phyloP scores from a whole-genome alignment of 1,140 invertebrate genomes.

The Drosophila simulans region DNA sequence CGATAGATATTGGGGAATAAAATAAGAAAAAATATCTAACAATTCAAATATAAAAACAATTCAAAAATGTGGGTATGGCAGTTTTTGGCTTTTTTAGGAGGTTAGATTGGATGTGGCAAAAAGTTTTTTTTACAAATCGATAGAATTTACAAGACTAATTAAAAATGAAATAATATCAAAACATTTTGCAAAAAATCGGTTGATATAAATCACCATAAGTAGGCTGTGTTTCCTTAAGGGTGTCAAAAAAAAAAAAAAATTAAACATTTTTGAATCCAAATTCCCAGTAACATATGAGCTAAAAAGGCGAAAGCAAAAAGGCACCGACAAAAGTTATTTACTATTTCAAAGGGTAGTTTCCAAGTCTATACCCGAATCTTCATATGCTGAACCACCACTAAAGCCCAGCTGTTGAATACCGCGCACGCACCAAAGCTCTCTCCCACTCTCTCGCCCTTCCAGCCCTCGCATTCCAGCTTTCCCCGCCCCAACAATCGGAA shows the following conservation, averaged over 20 bases:
- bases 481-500: constrained; percentile 4
- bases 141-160: no score
- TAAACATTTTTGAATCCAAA: not conserved
- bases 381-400: constrained; percentile 3
- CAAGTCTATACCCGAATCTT: not conserved
- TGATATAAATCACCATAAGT: not conserved
- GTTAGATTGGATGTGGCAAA: no score
- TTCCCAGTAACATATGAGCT: not conserved
- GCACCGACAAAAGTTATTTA: no score
- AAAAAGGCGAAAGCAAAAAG: not conserved
- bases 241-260: no score
- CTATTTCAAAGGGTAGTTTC: not conserved
- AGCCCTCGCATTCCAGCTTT: constrained; percentile 11
- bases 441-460: constrained; percentile 12
- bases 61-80: no score
- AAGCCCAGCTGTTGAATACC: constrained; percentile 53
- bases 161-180: no score
- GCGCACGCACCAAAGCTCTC: constrained; percentile 48
- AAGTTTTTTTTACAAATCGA: no score
- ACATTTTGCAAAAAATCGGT: no score
- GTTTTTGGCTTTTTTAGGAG: no score
- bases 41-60: no score
- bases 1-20: no score
- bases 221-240: not conserved
- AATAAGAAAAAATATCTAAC: no score